phyloP scores from a whole-genome alignment of 2,888 invertebrate species.

The Agapetus fuscipes region DNA sequence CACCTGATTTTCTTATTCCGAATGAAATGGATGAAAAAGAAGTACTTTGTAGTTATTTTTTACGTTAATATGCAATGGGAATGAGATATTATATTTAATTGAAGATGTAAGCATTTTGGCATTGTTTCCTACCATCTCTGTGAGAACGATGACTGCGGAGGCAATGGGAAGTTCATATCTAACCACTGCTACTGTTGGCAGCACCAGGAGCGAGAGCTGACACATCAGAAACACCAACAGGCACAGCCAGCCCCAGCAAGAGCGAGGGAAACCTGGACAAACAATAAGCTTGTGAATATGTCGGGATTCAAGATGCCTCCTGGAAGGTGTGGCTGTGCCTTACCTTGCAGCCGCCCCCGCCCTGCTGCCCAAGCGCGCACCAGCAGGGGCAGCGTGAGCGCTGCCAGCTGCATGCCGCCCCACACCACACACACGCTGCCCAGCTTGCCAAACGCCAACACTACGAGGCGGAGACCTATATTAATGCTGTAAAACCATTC shows the following conservation, averaged over 20 bases:
- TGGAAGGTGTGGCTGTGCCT: conserved; percentile 6
- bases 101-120: no score
- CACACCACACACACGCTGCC: conserved; percentile 48
- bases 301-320: no score
- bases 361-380: conserved; percentile 40
- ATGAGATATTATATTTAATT: no score
- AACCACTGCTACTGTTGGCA: conserved; percentile 34
- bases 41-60: no score
- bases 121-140: conserved; percentile 55
- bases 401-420: conserved; percentile 37
- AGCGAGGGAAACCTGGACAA: background rate
- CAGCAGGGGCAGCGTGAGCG: conserved; percentile 33
- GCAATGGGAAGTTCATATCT: conserved; percentile 43
- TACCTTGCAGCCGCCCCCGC: background rate
- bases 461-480: conserved; percentile 50
- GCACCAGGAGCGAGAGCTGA: conserved; percentile 29
- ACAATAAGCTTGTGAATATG: no score
- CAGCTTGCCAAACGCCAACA: conserved; percentile 49
- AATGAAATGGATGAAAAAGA: no score
- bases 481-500: conserved; percentile 39
- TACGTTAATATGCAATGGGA: no score
- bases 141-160: conserved; percentile 42
- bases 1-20: no score
- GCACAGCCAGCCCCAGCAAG: no score
- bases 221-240: conserved; percentile 30